Base-by-base conservation (phyloP, 2,888 invertebrate species). In the Clostera curtula region DNA sequence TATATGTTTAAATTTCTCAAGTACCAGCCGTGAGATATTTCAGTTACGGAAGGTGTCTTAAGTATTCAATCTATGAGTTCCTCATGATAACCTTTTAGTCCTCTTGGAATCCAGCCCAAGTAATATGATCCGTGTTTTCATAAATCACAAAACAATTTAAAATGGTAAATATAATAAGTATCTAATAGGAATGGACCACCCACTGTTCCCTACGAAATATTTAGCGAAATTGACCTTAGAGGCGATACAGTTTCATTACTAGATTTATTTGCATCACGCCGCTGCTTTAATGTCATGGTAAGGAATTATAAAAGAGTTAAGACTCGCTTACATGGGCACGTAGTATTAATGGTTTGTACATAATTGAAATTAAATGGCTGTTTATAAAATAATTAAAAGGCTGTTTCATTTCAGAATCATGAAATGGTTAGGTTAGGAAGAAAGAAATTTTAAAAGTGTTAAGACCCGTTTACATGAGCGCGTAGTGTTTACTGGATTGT, bases 221-320 rank as follows among this genome's bases (percentile, higher is more conserved):
- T 39, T 45, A 43, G 45, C 49, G 31, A 38, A 44, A 45, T 37
- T 54, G 55, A 60, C 56, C 52, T 58, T 57, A 48, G 27, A 34
- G 29, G 14, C 25, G 34, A 29, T 21, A 39, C 43, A 64, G 59
- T 61, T 55, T 58, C 56, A 58, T 50, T 52, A 40, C 49, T 35
- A 42, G 48, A 57, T 57, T 62, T 57, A 56, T 59, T 50, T 34
- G 31, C 40, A 36, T 35, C 38, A 29, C 29, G 32, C 21, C 24
- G 28, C 40, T 36, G 39, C 43, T 52, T 37, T 49, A 58, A 59
- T 59, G 55, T 46, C 56, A 51, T 31, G 40, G 13, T 23, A 29
- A 39, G 29, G 29, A 47, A 43, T 49, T 42, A 46, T 49, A 44
- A 29, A 39, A 41, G 8, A 28, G 30, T 37, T 26, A 34, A 33